Conservation (phyloP, 2,888 invertebrate species). For the Adelphocoris suturalis region DNA sequence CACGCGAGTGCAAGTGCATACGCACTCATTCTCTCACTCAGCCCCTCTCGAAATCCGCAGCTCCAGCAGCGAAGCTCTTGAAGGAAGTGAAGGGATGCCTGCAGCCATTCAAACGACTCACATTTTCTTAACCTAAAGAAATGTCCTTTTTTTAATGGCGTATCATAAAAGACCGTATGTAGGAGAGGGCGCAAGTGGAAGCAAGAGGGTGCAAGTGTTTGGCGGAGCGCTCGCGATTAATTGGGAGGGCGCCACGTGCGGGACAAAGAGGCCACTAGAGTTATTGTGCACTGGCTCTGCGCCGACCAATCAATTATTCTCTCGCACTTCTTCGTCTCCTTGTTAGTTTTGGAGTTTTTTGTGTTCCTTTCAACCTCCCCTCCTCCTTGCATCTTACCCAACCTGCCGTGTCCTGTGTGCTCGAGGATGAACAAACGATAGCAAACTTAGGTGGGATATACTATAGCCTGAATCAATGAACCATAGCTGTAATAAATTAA, state of each 20-base stretch:
- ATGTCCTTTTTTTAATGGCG: slow-evolving; percentile 9
- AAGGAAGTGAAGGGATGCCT: neutral
- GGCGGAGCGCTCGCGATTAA: slow-evolving; percentile 69
- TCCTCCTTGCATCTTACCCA: neutral
- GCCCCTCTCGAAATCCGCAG: neutral
- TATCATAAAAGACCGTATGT: neutral
- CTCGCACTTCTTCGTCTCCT: slow-evolving; percentile 52
- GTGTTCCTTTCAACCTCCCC: neutral
- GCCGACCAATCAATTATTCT: slow-evolving; percentile 69
- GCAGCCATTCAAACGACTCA: slow-evolving; percentile 19
- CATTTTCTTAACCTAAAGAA: slow-evolving; percentile 44
- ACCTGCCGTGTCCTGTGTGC: neutral
- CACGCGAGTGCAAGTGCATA: neutral
- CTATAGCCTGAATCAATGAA: too few relatives aligned
- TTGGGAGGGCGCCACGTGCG: slow-evolving; percentile 68
- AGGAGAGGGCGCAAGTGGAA: slow-evolving; percentile 5
- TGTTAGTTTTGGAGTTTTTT: slow-evolving; percentile 69
- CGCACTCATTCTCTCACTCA: neutral
- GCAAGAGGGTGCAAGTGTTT: slow-evolving; percentile 57
- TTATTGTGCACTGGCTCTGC: slow-evolving; percentile 65
- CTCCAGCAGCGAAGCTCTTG: neutral
- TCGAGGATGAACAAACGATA: neutral
- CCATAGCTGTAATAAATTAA: too few relatives aligned
- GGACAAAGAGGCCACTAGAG: slow-evolving; percentile 69
- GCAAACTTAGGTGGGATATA: neutral